A percentile compares a stretch with the other conserved stretches of the same genome.
Evolutionary conservation across 2,113 vertebrate species (phyloP).

Genomic region (Gopherus evgoodei): DNA sequence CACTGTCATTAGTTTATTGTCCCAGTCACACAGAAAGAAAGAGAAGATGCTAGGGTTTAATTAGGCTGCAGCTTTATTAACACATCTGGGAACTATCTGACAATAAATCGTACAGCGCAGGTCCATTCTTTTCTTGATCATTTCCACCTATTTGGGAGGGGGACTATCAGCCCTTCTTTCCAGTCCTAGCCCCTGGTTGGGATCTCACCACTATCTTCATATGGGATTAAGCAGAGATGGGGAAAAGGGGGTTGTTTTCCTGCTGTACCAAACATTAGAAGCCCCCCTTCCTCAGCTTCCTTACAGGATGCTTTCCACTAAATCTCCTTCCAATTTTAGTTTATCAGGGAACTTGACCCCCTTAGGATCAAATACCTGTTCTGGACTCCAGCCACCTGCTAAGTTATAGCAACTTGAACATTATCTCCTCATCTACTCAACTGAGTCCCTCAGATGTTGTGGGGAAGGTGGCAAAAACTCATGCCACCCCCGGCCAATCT

Average conservation of each 20-base stretch:
- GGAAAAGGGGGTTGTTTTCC: not conserved
- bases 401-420: not conserved
- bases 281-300: not conserved
- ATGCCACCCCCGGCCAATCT: not conserved
- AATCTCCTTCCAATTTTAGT: not conserved
- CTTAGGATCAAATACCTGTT: not conserved
- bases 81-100: not conserved
- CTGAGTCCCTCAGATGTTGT: not conserved
- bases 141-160: not conserved
- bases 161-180: not conserved
- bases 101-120: not conserved
- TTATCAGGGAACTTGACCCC: not conserved
- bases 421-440: not conserved
- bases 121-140: not conserved
- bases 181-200: not conserved
- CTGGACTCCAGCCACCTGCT: not conserved
- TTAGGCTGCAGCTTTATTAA: not conserved
- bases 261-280: not conserved
- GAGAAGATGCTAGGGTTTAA: not conserved
- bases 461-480: not conserved
- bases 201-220: not conserved
- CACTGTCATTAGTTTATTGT: not conserved
- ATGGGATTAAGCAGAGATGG: not conserved
- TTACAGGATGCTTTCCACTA: not conserved
- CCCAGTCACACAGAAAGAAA: not conserved